Conservation (phyloP, 2,113 vertebrate genomes). For the Plectropomus leopardus region DNA sequence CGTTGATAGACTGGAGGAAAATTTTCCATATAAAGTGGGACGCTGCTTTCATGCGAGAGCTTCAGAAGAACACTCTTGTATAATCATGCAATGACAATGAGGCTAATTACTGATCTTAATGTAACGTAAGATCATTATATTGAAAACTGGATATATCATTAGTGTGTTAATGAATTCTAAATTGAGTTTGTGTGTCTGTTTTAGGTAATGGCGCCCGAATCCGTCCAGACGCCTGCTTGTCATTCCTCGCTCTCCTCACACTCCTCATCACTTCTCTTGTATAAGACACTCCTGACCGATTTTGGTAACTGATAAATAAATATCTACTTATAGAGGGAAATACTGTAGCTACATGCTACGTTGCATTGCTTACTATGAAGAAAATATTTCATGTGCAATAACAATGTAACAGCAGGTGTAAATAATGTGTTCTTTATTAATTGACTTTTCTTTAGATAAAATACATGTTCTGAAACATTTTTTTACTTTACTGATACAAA, state of each 20-base stretch:
- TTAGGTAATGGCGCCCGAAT: slow-evolving; percentile 30
- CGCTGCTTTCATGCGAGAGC: too few species aligned
- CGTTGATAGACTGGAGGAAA: too few species aligned
- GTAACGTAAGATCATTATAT: background rate
- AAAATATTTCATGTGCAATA: slow-evolving; percentile 32
- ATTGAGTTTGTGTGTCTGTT: slow-evolving; percentile 21
- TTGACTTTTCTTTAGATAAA: background rate
- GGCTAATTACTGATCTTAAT: background rate
- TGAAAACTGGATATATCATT: background rate
- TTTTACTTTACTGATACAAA: background rate
- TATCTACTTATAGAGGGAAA: background rate
- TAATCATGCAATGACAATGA: too few species aligned
- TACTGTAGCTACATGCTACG: background rate
- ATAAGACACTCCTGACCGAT: slow-evolving; percentile 7
- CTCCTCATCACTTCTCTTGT: slow-evolving; percentile 43
- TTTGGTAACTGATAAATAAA: background rate
- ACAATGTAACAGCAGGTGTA: slow-evolving; percentile 9
- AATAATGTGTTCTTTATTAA: slow-evolving; percentile 14
- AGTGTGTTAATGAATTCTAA: background rate
- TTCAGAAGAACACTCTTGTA: too few species aligned
- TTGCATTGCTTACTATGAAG: background rate
- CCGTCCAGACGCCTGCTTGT: slow-evolving; percentile 38
- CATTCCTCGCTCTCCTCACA: slow-evolving; percentile 47
- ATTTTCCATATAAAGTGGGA: background rate
- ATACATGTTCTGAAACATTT: background rate